These are phyloP conservation scores for Habrosyne pyritoides DNA, from an alignment of 2,888 invertebrate genomes.

Conservation along the genomic window DNA sequence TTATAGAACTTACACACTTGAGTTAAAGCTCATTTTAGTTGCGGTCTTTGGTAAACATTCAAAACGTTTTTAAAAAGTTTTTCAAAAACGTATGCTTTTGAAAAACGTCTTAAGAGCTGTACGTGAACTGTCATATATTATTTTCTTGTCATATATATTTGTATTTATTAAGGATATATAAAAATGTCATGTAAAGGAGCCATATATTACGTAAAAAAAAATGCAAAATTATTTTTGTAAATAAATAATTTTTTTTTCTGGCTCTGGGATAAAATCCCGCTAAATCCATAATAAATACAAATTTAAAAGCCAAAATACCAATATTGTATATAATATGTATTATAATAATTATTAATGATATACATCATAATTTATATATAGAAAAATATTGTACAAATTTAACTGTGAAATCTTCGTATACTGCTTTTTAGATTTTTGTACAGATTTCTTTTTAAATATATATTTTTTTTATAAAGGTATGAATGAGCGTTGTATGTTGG, in stretches of 20 bases:
- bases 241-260: not conserved
- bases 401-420: not conserved
- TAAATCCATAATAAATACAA: constrained; percentile 2
- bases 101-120: not conserved
- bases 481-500: not conserved
- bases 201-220: constrained; percentile 1
- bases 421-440: not conserved
- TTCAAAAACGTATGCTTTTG: too few species aligned
- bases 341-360: too few species aligned
- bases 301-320: not conserved
- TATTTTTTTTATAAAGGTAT: constrained; percentile 1
- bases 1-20: not conserved
- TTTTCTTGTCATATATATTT: not conserved
- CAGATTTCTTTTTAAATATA: not conserved
- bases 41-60: not conserved
- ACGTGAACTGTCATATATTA: not conserved
- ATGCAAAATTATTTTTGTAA: not conserved
- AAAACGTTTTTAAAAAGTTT: not conserved
- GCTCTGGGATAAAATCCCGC: not conserved
- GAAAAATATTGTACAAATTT: not conserved
- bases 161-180: constrained; percentile 1
- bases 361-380: not conserved
- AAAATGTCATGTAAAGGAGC: not conserved
- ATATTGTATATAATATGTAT: constrained; percentile 1
- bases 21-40: not conserved